Evolutionary conservation across 1,140 invertebrate genomes (phyloP).

Genomic region (Mylabris phalerata): DNA sequence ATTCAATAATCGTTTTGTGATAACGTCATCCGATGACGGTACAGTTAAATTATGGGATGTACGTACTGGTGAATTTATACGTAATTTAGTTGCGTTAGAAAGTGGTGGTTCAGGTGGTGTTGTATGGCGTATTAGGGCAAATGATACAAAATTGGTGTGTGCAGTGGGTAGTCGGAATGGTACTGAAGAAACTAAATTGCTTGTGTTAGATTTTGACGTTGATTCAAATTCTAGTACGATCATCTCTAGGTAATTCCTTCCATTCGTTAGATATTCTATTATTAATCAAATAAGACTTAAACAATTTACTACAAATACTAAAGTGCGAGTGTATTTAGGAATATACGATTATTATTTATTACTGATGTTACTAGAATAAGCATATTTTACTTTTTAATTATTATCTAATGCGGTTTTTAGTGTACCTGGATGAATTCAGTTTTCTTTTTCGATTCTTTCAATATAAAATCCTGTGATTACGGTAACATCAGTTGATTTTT

Average conservation of each 20-base stretch:
- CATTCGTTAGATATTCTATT: no score
- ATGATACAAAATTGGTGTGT: slow-evolving; percentile 94
- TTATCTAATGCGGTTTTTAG: no score
- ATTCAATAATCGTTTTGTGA: slow-evolving; percentile 96
- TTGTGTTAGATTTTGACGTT: slow-evolving; percentile 95
- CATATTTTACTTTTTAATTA: neutral
- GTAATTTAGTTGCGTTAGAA: slow-evolving; percentile 88
- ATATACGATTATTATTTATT: slow-evolving; percentile 4
- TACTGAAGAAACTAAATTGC: slow-evolving; percentile 96
- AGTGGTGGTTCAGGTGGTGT: slow-evolving; percentile 97
- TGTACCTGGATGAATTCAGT: no score
- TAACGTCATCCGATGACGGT: slow-evolving; percentile 98
- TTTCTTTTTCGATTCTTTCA: no score
- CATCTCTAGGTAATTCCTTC: slow-evolving; percentile 21
- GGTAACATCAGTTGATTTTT: no score
- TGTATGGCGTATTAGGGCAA: slow-evolving; percentile 95
- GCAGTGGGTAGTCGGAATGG: slow-evolving; percentile 97
- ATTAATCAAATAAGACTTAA: neutral
- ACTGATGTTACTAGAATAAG: slow-evolving; percentile 6
- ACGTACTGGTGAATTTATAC: slow-evolving; percentile 89
- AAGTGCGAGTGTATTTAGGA: slow-evolving; percentile 11
- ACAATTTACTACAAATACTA: slow-evolving; percentile 5
- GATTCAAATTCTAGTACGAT: slow-evolving; percentile 44
- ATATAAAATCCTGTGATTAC: no score
- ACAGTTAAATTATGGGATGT: slow-evolving; percentile 99